Evolutionary conservation across 2,797 vertebrate genomes (phyloP), one percentile per base, ranked within the genome.

Genomic region (Characodon lateralis): DNA sequence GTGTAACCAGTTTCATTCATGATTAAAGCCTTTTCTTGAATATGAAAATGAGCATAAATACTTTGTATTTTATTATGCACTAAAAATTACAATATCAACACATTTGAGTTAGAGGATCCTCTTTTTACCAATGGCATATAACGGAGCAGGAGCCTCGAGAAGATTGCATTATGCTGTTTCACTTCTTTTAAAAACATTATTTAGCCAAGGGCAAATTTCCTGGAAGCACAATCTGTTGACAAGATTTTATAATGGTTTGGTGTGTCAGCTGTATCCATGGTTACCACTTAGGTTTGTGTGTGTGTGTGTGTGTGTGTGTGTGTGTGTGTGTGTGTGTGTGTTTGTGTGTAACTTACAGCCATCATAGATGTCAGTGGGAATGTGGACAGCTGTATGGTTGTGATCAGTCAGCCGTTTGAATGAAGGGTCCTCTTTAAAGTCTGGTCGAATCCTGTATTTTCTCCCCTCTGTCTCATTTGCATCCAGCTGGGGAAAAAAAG

Each of bases 351-450:
- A 98, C 98, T 99, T 95, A 99, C 98, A 99, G 90, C 98, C 98
- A 82, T 99, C 97, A 53, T 99, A 99, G 93, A 99, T 99, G 93
- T 99, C 98, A 1, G 98, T 99, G 73, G 98, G 98, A 89, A 99
- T 99, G 88, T 99, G 98, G 73, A 99, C 98, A 24, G 98, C 98
- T 59, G 98, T 97, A 78, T 98, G 96, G 78, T 98, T 97, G 92
- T 97, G 96, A 80, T 97, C 98, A 0, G 97, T 97, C 81, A 97
- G 93, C 26, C 98, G 94, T 83, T 96, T 96, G 91, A 99, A 99
- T 65, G 95, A 94, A 2, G 94, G 92, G 88, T 99, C 97, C 0
- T 97, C 96, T 79, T 96, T 96, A 92, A 99, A 99, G 41, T 97
- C 96, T 5, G 98, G 98, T 83, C 94, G 96, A 89, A 98, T 97